Percentiles rank a stretch among this genome's conserved stretches.
Conservation (phyloP, 2,888 invertebrate genomes). For the Synergus japonicus region DNA sequence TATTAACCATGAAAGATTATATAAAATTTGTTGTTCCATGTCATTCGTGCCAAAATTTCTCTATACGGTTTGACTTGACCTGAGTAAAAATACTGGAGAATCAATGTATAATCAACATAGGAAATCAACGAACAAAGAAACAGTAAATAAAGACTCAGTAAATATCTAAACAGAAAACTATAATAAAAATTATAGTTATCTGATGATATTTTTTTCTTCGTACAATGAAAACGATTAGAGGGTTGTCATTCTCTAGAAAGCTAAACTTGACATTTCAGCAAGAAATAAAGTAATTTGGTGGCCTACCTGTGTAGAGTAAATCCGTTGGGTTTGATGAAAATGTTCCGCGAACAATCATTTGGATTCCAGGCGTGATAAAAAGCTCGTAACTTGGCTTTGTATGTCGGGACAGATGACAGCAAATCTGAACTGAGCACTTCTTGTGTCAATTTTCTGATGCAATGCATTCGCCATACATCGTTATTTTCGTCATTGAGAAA, state of each 20-base stretch:
- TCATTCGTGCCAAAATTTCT: no score
- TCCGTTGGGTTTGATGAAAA: constrained; percentile 97
- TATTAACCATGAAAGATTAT: neutral
- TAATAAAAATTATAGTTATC: neutral
- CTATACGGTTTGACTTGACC: no score
- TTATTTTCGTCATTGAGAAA: constrained; percentile 93
- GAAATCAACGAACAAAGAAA: neutral
- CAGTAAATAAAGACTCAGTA: neutral
- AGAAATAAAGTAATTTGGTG: neutral
- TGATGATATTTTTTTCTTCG: neutral
- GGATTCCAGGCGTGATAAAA: constrained; percentile 98
- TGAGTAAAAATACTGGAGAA: neutral
- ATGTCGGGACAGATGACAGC: constrained; percentile 91
- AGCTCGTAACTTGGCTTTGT: constrained; percentile 95
- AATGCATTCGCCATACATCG: constrained; percentile 96
- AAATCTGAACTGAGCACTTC: constrained; percentile 94
- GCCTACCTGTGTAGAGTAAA: constrained; percentile 93
- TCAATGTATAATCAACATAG: neutral
- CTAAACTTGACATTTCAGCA: neutral
- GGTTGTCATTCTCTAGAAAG: neutral
- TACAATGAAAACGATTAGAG: neutral
- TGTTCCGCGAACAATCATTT: constrained; percentile 97
- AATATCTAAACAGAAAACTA: neutral
- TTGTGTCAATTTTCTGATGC: constrained; percentile 90
- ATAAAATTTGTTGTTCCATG: no score